phyloP scores from a whole-genome alignment of 1,140 invertebrate species.

The Cephus cinctus region DNA sequence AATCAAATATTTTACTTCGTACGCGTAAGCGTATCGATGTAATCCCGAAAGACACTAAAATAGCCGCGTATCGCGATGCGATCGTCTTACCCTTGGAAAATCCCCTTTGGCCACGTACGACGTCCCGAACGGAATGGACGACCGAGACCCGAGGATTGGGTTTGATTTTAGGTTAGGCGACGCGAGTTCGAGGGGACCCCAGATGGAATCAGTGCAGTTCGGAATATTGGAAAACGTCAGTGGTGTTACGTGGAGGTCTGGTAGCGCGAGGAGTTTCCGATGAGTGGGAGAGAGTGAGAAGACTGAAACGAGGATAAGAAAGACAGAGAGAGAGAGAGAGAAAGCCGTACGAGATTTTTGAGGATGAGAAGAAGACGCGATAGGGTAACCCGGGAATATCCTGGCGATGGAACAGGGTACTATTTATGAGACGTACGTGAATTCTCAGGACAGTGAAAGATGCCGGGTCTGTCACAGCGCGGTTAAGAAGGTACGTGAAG shows the following conservation, averaged over 20 bases:
- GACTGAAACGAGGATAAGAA: slow-evolving; percentile 18
- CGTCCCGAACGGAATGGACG: too few species aligned
- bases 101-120: too few species aligned
- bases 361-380: slow-evolving; percentile 13
- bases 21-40: too few species aligned
- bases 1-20: too few species aligned
- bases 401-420: slow-evolving; percentile 32
- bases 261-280: neutral
- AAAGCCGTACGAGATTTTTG: slow-evolving; percentile 20
- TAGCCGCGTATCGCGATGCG: too few species aligned
- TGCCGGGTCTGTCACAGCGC: slow-evolving; percentile 31
- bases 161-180: too few species aligned
- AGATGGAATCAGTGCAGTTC: slow-evolving; percentile 53
- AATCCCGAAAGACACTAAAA: too few species aligned
- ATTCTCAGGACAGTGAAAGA: slow-evolving; percentile 42
- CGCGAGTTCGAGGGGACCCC: slow-evolving; percentile 12
- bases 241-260: slow-evolving; percentile 9
- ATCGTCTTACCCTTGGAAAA: too few species aligned
- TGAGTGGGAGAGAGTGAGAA: slow-evolving; percentile 12
- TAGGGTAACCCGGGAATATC: too few species aligned
- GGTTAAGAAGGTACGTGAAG: slow-evolving; percentile 19
- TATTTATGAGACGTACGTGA: slow-evolving; percentile 56
- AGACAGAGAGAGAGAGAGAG: slow-evolving; percentile 19
- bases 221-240: slow-evolving; percentile 53
- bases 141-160: too few species aligned